Evolutionary conservation across 2,113 vertebrate species (phyloP).

Genomic region (Petaurus breviceps): DNA sequence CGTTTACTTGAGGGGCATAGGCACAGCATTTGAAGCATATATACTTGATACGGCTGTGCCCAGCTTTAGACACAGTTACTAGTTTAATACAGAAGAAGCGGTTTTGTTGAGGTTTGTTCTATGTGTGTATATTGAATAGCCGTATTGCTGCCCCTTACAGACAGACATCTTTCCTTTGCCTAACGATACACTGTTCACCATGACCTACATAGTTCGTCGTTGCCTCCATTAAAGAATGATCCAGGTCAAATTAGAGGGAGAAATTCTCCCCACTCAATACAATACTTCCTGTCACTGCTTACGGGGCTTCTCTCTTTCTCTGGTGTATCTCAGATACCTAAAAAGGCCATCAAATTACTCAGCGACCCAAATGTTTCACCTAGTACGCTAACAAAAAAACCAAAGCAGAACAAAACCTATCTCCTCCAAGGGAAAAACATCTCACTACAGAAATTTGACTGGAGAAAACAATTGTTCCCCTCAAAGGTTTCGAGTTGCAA

Average conservation of each 20-base stretch:
- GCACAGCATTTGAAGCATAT: constrained; percentile 32
- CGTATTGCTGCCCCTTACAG: constrained; percentile 30
- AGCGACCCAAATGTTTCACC: background rate
- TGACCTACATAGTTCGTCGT: constrained; percentile 58
- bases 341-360: constrained; percentile 16
- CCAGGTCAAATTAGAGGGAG: constrained; percentile 15
- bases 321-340: background rate
- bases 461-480: background rate
- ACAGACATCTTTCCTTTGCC: constrained; percentile 45
- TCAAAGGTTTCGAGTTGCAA: background rate
- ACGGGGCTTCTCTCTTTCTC: constrained; percentile 43
- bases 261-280: background rate
- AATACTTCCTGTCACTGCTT: constrained; percentile 9
- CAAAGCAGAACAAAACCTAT: constrained; percentile 48
- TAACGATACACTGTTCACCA: constrained; percentile 24
- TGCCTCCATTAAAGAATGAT: constrained; percentile 54
- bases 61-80: constrained; percentile 20
- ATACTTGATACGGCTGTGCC: background rate
- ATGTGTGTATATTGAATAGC: constrained; percentile 41
- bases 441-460: background rate
- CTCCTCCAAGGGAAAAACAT: constrained; percentile 4
- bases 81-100: constrained; percentile 29
- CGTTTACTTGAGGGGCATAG: constrained; percentile 5
- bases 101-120: constrained; percentile 48
- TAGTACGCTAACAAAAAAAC: background rate